Evolutionary conservation across 2,113 vertebrate species (phyloP), one percentile per base, ranked within the genome.

Genomic region (Nothobranchius kuhntae): DNA sequence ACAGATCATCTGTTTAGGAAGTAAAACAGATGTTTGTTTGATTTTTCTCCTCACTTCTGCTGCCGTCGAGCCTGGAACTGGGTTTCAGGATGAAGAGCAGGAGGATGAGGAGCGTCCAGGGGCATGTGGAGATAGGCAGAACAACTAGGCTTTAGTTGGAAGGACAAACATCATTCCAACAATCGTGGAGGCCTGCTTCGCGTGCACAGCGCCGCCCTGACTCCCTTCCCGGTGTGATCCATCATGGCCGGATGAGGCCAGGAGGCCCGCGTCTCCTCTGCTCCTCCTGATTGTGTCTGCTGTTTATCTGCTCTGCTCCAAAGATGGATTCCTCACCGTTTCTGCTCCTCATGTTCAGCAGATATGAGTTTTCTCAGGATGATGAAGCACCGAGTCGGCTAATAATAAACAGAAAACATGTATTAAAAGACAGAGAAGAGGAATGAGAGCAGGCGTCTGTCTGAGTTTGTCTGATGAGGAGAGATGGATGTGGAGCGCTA

Each of bases 181-280:
- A 95, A 96, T 95, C 95, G 96, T 93, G 94, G 95, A 94, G 89
- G 93, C 94, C 93, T 93, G 75, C 85, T 91, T 92, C 88, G 96
- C 97, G 97, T 98, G 94, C 96, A 96, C 97, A 77, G 76, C 77
- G 79, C 78, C 30, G 54, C 71, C 77, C 82, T 46, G 13, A 81
- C 70, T 73, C 80, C 66, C 77, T 74, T 79, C 78, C 78, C 69
- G 68, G 53, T 42, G 63, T 77, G 65, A 87, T 87, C 80, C 75
- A 85, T 85, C 95, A 95, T 75, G 44, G 67, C 73, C 68, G 76
- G 86, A 83, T 75, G 89, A 87, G 89, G 80, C 84, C 73, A 87
- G 78, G 80, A 83, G 75, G 73, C 69, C 67, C 60, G 81, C 68
- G 59, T 65, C 68, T 70, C 64, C 56, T 76, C 74, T 73, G 51